Conservation (phyloP, 2,797 vertebrate species). For the Cyprinodon diabolis region DNA sequence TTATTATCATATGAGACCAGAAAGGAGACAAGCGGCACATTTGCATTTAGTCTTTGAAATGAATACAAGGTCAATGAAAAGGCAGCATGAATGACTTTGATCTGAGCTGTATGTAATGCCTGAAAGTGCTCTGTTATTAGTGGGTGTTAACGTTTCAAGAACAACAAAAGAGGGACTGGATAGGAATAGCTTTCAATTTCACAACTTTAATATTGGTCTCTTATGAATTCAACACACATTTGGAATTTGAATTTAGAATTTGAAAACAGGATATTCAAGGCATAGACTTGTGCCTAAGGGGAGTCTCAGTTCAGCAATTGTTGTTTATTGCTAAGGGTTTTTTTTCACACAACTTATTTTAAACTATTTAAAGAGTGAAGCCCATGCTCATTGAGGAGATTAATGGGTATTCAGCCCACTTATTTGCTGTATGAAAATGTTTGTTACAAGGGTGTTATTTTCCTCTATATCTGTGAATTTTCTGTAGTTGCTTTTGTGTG, state of each 20-base stretch:
- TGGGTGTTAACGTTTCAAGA: background rate
- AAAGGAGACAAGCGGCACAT: slow-evolving; percentile 27
- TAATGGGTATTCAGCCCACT: background rate
- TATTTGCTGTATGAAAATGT: background rate
- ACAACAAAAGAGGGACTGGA: background rate
- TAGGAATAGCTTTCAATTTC: background rate
- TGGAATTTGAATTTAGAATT: background rate
- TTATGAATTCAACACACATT: background rate
- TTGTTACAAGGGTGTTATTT: background rate
- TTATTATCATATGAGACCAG: slow-evolving; percentile 34
- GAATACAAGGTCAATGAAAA: slow-evolving; percentile 23
- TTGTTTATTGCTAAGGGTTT: background rate
- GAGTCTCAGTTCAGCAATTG: background rate
- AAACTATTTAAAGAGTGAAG: too few relatives aligned
- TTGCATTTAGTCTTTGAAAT: slow-evolving; percentile 39
- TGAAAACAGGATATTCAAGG: background rate
- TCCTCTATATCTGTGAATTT: background rate
- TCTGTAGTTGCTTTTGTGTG: background rate
- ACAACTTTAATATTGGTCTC: too few relatives aligned
- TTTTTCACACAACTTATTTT: background rate
- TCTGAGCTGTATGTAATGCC: slow-evolving; percentile 17
- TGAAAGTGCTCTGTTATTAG: slow-evolving; percentile 2
- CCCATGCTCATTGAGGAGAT: background rate
- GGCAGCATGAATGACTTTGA: slow-evolving; percentile 24
- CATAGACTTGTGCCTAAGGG: background rate